These are phyloP conservation scores for Cotesia vestalis DNA, from an alignment of 1,140 invertebrate species.

Conservation along the genomic window DNA sequence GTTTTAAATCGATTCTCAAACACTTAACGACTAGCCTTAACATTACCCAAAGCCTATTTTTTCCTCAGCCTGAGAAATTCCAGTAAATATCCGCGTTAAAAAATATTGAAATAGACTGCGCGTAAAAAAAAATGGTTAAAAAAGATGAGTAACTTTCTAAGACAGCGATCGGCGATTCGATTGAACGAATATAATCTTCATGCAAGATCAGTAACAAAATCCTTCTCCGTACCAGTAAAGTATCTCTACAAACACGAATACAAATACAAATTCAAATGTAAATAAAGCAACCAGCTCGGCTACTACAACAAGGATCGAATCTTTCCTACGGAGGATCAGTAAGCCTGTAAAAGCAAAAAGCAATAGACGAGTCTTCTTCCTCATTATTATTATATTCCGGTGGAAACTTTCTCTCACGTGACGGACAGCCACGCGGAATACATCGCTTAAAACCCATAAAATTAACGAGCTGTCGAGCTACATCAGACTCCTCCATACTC, in stretches of 20 bases:
- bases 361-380: constrained; percentile 7
- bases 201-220: constrained; percentile 16
- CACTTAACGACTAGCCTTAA: neutral
- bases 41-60: neutral
- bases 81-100: neutral
- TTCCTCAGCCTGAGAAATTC: too few species aligned
- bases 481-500: constrained; percentile 9
- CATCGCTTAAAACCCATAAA: constrained; percentile 38
- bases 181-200: constrained; percentile 14
- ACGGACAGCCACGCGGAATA: constrained; percentile 32
- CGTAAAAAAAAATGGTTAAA: neutral
- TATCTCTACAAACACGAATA: neutral
- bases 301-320: neutral
- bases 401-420: constrained; percentile 29
- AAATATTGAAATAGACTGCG: neutral
- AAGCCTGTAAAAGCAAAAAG: neutral
- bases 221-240: neutral
- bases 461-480: constrained; percentile 39
- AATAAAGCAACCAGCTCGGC: neutral
- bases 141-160: constrained; percentile 12
- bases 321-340: too few species aligned
- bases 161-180: constrained; percentile 1
- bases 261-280: constrained; percentile 13
- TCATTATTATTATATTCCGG: constrained; percentile 28
- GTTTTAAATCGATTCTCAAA: too few species aligned